Evolutionary conservation across 92 coral and sea anemone species (phyloP), one percentile per base, ranked within the genome.

Genomic region (Phenganax marumi): DNA sequence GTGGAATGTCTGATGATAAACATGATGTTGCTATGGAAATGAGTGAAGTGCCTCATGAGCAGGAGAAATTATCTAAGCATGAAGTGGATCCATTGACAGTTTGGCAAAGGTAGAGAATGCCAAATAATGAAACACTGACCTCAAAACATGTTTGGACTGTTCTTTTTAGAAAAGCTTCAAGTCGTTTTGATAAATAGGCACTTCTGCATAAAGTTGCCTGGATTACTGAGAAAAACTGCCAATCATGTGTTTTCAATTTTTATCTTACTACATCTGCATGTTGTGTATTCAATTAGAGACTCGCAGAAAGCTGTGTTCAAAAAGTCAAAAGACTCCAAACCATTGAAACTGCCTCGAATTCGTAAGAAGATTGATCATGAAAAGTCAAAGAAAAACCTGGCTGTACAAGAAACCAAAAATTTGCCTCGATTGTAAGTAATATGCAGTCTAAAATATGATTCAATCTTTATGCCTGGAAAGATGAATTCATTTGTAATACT

Each of bases 231-330:
- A 56, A 19, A 56, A 56, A 56, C 16, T 56, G 63, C 63, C 3
- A 56, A 5, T 50, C n/a, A 16, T 0, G 14, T 23, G 11, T 14
- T 48, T 3, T 18, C 17, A 6, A 39, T 12, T 5, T 69, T 39
- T 39, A 7, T 39, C 51, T 25, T 14, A 49, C 18, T 14, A 1
- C 43, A 4, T 33, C 43, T 4, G n/a, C 49, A 14, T 26, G 74
- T 69, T 19, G 8, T 50, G 4, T 33, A 33, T 4, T 1, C 43
- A 33, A 33, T 33, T 33, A 92, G 84, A 95, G 92, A 78, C 92
- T 88, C 62, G 81, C 94, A 18, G 57, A 21, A 25, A 39, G 19
- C 81, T 55, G 43, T 68, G 17, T 33, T 33, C 2, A 22, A 76
- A 55, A 56, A 76, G 46, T 12, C 81, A 22, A n/a, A 17, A 3